Conservation (phyloP, 2,888 invertebrate species). For the Aleiodes alternator region DNA sequence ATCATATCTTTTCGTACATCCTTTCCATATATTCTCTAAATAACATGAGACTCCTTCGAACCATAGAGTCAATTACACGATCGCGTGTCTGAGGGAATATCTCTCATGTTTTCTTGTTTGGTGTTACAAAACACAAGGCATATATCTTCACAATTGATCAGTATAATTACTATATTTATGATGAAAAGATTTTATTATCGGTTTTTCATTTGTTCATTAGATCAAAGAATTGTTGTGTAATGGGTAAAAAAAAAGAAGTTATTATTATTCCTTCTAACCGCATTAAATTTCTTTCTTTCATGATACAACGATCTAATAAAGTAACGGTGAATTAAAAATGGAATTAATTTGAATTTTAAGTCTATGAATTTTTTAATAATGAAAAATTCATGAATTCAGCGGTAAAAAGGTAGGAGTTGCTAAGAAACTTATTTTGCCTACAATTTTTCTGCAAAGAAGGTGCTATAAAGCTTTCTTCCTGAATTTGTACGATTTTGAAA, state of each 20-base stretch:
- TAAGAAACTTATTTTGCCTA: too few relatives aligned
- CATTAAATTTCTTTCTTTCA: too few relatives aligned
- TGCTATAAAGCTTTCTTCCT: too few relatives aligned
- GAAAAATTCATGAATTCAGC: too few relatives aligned
- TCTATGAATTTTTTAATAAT: too few relatives aligned
- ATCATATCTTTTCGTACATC: conserved; percentile 8
- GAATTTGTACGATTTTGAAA: too few relatives aligned
- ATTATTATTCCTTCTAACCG: background rate
- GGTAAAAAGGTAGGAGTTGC: too few relatives aligned
- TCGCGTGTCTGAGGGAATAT: conserved; percentile 44
- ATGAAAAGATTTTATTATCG: conserved; percentile 35
- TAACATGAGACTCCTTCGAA: background rate
- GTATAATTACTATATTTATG: conserved; percentile 45
- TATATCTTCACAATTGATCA: conserved; percentile 44
- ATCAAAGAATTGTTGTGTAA: conserved; percentile 17
- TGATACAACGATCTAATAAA: too few relatives aligned
- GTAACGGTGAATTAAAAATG: background rate
- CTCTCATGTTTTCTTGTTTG: conserved; percentile 31
- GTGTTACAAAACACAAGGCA: conserved; percentile 43
- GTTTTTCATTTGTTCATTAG: conserved; percentile 38
- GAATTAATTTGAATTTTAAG: background rate
- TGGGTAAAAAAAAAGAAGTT: background rate
- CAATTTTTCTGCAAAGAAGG: too few relatives aligned
- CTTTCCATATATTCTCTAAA: conserved; percentile 14
- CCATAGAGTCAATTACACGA: conserved; percentile 39